These are phyloP conservation scores for Corythornis leucogaster DNA, from an alignment of 2,797 vertebrate genomes.

Conservation along the genomic window DNA sequence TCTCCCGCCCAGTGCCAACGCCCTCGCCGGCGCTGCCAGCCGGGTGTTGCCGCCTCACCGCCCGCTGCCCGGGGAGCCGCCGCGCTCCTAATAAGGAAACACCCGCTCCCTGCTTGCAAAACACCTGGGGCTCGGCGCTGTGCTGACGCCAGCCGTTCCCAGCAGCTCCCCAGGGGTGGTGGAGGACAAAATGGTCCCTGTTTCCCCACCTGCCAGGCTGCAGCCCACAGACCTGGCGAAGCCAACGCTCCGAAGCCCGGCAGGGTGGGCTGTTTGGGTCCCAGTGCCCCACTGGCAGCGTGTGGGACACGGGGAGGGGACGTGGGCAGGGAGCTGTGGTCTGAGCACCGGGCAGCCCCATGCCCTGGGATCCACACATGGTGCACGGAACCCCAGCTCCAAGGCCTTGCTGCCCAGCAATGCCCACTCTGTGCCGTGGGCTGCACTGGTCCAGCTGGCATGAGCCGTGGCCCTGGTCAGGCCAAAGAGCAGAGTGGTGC, in stretches of 20 bases:
- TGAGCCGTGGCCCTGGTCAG: not conserved
- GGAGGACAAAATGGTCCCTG: not conserved
- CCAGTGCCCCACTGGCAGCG: accelerated
- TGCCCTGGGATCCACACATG: accelerated
- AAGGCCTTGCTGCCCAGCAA: not conserved
- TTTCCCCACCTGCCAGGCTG: not conserved
- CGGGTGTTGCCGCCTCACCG: not conserved
- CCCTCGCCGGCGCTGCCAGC: not conserved
- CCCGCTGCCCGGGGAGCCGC: not conserved
- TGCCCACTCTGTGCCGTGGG: accelerated
- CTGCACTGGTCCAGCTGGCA: not conserved
- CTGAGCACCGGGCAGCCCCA: not conserved
- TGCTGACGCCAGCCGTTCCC: not conserved
- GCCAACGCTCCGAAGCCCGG: accelerated
- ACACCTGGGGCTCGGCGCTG: not conserved
- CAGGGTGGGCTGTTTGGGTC: not conserved
- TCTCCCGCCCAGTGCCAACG: not conserved
- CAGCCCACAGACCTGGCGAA: no score
- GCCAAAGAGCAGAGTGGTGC: accelerated
- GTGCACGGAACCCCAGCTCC: accelerated
- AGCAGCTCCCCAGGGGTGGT: not conserved
- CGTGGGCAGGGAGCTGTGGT: accelerated
- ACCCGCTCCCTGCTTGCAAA: constrained; percentile 11
- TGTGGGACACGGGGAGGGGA: not conserved
- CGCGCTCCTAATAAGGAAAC: constrained; percentile 25